Evolutionary conservation across 2,113 vertebrate species (phyloP).

Genomic region (Porphyrio hochstetteri): DNA sequence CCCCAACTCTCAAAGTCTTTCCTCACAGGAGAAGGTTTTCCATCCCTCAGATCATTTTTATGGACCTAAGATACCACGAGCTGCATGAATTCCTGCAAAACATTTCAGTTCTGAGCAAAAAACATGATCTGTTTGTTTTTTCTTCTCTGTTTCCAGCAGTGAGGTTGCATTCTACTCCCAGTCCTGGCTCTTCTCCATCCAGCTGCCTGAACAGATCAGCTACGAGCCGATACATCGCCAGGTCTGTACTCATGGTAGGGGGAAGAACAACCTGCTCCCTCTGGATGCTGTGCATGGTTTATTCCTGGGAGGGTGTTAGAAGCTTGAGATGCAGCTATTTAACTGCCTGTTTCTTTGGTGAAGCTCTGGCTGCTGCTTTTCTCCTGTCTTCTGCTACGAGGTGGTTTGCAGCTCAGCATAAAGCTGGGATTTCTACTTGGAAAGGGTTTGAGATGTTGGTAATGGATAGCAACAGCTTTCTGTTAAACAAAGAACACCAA

Average conservation of each 20-base stretch:
- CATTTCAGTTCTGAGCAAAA: not conserved
- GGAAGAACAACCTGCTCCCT: fast-evolving
- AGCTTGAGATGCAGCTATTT: not conserved
- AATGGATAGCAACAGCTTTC: not conserved
- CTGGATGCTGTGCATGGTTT: fast-evolving
- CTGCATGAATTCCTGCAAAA: not conserved
- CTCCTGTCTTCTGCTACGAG: fast-evolving
- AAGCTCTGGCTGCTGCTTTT: not conserved
- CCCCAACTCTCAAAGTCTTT: not conserved
- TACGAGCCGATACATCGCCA: slow-evolving; percentile 84
- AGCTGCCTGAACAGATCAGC: slow-evolving; percentile 44
- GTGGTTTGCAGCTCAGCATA: not conserved
- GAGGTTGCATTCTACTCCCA: slow-evolving; percentile 19
- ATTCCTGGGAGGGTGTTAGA: not conserved
- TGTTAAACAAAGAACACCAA: not conserved
- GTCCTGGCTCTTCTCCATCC: slow-evolving; percentile 3
- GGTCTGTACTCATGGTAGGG: slow-evolving; percentile 62
- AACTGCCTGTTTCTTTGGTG: not conserved
- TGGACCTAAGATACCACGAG: no score
- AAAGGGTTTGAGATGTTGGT: not conserved
- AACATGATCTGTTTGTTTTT: not conserved
- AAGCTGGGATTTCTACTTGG: not conserved
- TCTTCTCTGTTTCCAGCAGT: not conserved
- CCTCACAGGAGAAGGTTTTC: fast-evolving
- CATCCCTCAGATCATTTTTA: fast-evolving